phyloP scores from a whole-genome alignment of 2,113 vertebrate genomes.

The Nerophis ophidion region DNA sequence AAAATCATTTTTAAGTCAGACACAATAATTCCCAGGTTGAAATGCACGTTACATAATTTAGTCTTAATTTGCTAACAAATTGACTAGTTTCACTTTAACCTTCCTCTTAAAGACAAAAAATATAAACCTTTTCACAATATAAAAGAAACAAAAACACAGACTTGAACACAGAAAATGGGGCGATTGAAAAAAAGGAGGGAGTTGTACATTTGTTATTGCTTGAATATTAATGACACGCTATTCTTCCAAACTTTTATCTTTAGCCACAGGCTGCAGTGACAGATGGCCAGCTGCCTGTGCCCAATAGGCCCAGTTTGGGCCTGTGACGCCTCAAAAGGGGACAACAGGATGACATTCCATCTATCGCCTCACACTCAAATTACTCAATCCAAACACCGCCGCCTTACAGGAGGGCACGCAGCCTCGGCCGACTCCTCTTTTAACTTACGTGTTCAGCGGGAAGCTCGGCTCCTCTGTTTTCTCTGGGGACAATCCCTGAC shows the following conservation, averaged over 20 bases:
- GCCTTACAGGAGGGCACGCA: conserved; percentile 30
- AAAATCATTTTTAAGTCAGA: conserved; percentile 19
- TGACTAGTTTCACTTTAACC: conserved; percentile 13
- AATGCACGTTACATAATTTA: conserved; percentile 21
- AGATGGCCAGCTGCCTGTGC: conserved; percentile 23
- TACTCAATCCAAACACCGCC: conserved; percentile 18
- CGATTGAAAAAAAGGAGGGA: conserved; percentile 27
- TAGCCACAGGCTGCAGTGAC: conserved; percentile 41
- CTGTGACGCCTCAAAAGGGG: conserved; percentile 19
- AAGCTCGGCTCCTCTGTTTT: conserved; percentile 26
- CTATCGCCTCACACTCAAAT: conserved; percentile 3
- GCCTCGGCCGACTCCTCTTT: conserved; percentile 17
- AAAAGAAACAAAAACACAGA: conserved; percentile 33
- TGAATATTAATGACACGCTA: conserved; percentile 38
- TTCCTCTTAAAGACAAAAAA: conserved; percentile 6
- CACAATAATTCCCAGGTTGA: conserved; percentile 10
- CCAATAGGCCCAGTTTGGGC: conserved; percentile 21
- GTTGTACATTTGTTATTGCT: conserved; percentile 65
- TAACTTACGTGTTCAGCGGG: conserved; percentile 1
- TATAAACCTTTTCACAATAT: conserved; percentile 5
- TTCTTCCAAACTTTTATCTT: conserved; percentile 28
- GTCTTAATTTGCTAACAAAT: conserved; percentile 14
- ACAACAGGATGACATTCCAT: conserved; percentile 11
- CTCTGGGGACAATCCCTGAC: conserved; percentile 9
- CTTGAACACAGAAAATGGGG: conserved; percentile 18